Conservation (phyloP, 1,140 invertebrate species). For the Bombus terrestris region DNA sequence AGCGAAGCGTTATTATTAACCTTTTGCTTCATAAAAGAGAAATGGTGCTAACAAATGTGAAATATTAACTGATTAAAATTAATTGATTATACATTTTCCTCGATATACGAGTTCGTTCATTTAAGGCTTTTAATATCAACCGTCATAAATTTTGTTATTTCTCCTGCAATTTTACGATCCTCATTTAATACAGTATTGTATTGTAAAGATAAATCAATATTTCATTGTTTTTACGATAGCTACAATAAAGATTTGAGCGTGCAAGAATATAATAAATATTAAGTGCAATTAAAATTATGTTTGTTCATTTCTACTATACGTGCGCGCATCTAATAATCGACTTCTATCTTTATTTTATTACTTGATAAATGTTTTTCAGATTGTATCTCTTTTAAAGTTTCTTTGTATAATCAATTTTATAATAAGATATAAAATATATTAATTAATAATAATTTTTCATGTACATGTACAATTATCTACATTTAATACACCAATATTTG, state of each 20-base stretch:
- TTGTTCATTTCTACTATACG: background rate
- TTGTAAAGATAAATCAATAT: constrained; percentile 10
- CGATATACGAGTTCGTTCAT: constrained; percentile 2
- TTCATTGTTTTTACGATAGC: background rate
- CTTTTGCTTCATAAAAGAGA: background rate
- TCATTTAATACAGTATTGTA: background rate
- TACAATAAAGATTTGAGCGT: background rate
- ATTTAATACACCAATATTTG: too few relatives aligned
- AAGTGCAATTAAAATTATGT: background rate
- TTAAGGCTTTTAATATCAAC: constrained; percentile 10
- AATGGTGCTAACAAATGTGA: background rate
- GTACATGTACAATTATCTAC: too few relatives aligned
- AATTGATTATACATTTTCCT: constrained; percentile 3
- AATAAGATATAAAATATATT: too few relatives aligned
- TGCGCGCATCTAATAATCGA: background rate
- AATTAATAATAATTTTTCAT: too few relatives aligned
- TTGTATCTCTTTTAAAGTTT: too few relatives aligned
- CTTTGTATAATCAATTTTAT: too few relatives aligned
- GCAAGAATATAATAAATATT: background rate
- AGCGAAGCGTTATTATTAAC: background rate
- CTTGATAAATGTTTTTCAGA: too few relatives aligned
- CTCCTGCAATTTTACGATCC: background rate
- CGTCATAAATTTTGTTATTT: background rate
- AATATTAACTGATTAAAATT: constrained; percentile 24
- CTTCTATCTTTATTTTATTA: background rate